Evolutionary conservation across 2,113 vertebrate genomes (phyloP).

Genomic region (Panurus biarmicus): DNA sequence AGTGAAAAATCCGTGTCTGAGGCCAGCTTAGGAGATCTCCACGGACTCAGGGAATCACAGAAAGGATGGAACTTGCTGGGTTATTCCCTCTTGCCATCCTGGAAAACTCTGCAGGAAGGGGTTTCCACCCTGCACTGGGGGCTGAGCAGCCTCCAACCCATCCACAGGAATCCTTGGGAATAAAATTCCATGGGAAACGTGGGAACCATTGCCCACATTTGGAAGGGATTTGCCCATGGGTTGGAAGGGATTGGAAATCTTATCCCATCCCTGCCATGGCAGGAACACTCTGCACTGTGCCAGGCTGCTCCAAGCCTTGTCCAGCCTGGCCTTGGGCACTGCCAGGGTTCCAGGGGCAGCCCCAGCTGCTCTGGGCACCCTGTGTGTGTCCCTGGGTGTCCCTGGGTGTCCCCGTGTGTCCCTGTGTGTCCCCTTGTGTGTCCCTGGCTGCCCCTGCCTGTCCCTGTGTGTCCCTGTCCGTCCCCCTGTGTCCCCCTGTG

Average conservation of each 20-base stretch:
- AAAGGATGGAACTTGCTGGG: neutral
- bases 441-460: neutral
- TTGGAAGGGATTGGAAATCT: neutral
- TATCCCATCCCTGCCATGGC: neutral
- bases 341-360: neutral
- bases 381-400: neutral
- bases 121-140: neutral
- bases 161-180: neutral
- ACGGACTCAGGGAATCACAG: neutral
- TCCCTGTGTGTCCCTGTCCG: neutral
- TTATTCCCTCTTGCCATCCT: neutral
- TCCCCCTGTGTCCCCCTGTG: no score
- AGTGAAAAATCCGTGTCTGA: neutral
- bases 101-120: neutral
- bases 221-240: neutral
- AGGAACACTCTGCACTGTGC: neutral
- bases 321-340: neutral
- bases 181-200: accelerated
- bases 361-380: neutral
- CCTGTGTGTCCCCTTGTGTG: neutral
- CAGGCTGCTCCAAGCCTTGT: neutral
- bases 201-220: neutral
- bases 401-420: neutral
- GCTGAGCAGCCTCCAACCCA: neutral
- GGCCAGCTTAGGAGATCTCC: neutral